These are phyloP conservation scores for Toxonevra muliebris DNA, from an alignment of 2,888 invertebrate species.

Conservation along the genomic window DNA sequence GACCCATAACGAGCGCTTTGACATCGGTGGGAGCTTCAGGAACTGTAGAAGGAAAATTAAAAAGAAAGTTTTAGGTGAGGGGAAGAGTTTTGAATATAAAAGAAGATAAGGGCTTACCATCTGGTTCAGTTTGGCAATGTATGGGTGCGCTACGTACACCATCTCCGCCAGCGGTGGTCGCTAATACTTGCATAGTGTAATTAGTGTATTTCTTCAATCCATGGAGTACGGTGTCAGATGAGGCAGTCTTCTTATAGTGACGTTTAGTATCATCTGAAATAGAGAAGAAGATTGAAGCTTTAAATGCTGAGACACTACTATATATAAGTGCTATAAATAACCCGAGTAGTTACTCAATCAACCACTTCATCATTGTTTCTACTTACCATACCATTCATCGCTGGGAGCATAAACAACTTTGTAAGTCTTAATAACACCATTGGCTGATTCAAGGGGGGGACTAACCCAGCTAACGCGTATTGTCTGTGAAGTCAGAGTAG, in stretches of 20 bases:
- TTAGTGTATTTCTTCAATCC: conserved; percentile 95
- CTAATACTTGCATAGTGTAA: conserved; percentile 95
- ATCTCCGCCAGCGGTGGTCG: conserved; percentile 94
- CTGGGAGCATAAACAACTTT: conserved; percentile 93
- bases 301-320: neutral
- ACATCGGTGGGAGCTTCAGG: conserved; percentile 93
- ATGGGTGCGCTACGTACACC: conserved; percentile 81
- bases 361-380: conserved; percentile 74
- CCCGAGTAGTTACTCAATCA: too few species aligned
- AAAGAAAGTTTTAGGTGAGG: neutral
- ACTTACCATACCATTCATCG: conserved; percentile 91
- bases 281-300: conserved; percentile 3
- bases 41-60: conserved; percentile 68
- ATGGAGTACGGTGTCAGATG: conserved; percentile 91
- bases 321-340: too few species aligned
- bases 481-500: conserved; percentile 91
- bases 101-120: conserved; percentile 78
- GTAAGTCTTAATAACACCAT: conserved; percentile 95
- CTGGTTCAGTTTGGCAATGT: conserved; percentile 95
- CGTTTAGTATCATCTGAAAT: conserved; percentile 84
- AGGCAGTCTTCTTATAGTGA: conserved; percentile 90
- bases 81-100: neutral
- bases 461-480: conserved; percentile 95
- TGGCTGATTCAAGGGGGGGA: conserved; percentile 89
- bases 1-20: conserved; percentile 91